Conservation (phyloP, 2,113 vertebrate species). For the Clupea harengus region DNA sequence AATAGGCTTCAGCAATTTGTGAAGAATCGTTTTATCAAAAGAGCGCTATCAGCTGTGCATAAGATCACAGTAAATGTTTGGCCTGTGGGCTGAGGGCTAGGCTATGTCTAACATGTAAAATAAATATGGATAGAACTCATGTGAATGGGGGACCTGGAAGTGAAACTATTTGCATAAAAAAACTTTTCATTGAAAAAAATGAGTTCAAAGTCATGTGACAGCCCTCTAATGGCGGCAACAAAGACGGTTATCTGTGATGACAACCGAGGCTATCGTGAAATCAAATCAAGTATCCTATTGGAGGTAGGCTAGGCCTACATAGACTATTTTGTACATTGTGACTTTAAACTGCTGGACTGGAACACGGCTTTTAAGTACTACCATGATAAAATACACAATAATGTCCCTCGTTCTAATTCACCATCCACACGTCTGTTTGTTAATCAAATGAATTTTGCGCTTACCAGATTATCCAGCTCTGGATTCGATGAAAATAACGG, state of each 20-base stretch:
- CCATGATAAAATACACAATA: conserved; percentile 29
- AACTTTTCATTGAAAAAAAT: conserved; percentile 45
- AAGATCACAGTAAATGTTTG: not conserved
- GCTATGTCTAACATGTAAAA: not conserved
- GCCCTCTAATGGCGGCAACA: conserved; percentile 62
- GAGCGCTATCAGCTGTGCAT: not conserved
- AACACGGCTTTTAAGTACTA: not conserved
- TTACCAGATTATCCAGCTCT: conserved; percentile 99
- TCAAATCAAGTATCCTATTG: conserved; percentile 63
- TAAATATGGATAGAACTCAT: not conserved
- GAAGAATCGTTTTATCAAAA: not conserved
- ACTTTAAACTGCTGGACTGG: not conserved
- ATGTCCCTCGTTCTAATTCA: conserved; percentile 19
- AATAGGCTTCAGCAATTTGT: not conserved
- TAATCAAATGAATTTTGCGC: conserved; percentile 48
- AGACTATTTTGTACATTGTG: not conserved
- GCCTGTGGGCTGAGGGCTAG: not conserved
- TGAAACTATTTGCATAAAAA: conserved; percentile 44
- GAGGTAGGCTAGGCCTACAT: conserved; percentile 29
- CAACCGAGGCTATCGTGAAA: conserved; percentile 59
- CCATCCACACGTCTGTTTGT: not conserved
- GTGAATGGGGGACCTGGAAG: not conserved
- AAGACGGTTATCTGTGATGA: conserved; percentile 59
- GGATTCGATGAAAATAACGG: conserved; percentile 99
- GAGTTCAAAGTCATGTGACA: conserved; percentile 58